phyloP scores from a whole-genome alignment of 2,113 vertebrate species.

The Gnathonemus echidnorhynchus region DNA sequence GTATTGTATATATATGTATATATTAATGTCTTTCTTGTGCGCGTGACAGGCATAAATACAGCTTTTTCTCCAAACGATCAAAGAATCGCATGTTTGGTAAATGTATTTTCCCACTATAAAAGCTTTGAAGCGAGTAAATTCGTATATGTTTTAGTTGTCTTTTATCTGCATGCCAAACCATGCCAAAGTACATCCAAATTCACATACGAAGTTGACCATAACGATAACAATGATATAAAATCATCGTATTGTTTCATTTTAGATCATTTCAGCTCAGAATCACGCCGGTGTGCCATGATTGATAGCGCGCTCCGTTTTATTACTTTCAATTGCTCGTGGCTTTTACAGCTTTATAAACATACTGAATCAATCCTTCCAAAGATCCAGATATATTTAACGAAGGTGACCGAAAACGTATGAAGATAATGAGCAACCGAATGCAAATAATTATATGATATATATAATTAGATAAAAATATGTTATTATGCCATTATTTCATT shows the following conservation, averaged over 20 bases:
- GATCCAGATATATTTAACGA: constrained; percentile 55
- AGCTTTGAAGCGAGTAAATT: neutral
- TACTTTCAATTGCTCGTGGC: constrained; percentile 81
- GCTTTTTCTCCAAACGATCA: neutral
- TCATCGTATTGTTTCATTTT: constrained; percentile 74
- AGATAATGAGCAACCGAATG: constrained; percentile 13
- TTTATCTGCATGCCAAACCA: neutral
- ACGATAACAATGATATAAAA: constrained; percentile 73
- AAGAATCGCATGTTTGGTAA: neutral
- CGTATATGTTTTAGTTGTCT: neutral
- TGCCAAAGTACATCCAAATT: neutral
- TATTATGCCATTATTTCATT: neutral
- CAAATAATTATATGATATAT: constrained; percentile 17
- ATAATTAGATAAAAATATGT: neutral
- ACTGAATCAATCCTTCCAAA: constrained; percentile 77
- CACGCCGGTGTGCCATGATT: constrained; percentile 72
- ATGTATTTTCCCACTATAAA: neutral
- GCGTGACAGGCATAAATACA: neutral
- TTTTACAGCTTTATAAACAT: constrained; percentile 91
- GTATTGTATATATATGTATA: constrained; percentile 1
- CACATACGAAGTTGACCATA: constrained; percentile 49
- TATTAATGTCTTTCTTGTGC: constrained; percentile 10
- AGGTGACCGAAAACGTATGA: constrained; percentile 30
- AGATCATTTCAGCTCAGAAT: constrained; percentile 64
- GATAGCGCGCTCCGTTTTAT: constrained; percentile 84